These are phyloP conservation scores for Myotis brandtii DNA, from an alignment of 2,113 vertebrate species.

Conservation along the genomic window DNA sequence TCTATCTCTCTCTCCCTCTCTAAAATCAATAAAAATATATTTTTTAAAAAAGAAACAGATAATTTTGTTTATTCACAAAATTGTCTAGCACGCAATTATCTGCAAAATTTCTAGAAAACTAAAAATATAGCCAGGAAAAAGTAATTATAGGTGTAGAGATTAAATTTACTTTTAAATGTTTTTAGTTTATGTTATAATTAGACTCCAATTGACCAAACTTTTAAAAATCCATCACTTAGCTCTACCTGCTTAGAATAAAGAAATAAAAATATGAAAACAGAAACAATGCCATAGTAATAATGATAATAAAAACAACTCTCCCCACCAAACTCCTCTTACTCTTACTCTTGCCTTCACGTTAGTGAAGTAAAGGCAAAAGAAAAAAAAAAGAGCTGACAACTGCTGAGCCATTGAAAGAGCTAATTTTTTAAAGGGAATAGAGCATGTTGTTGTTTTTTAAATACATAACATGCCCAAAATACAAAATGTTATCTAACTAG, in stretches of 20 bases:
- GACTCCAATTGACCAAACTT: neutral
- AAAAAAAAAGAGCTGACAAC: neutral
- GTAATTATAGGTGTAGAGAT: neutral
- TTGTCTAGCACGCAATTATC: neutral
- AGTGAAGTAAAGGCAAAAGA: neutral
- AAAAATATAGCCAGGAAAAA: neutral
- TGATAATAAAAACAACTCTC: neutral
- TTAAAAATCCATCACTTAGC: neutral
- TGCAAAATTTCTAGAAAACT: constrained; percentile 34
- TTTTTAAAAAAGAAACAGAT: constrained; percentile 15
- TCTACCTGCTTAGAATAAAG: constrained; percentile 41
- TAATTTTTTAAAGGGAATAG: neutral
- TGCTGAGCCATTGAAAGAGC: neutral
- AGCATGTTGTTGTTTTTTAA: neutral
- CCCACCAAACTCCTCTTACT: neutral
- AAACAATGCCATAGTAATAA: neutral
- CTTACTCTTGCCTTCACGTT: neutral
- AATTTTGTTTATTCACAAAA: neutral
- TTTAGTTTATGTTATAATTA: constrained; percentile 15
- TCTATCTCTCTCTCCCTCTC: too few species aligned
- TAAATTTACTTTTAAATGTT: constrained; percentile 3
- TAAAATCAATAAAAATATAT: too few species aligned
- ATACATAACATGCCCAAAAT: neutral
- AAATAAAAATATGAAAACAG: constrained; percentile 15
- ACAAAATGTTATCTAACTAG: constrained; percentile 21